These are phyloP conservation scores for Hexactinellida sp. DNA, from an alignment of 37 sponge, comb jelly and placozoan genomes.

Conservation along the genomic window DNA sequence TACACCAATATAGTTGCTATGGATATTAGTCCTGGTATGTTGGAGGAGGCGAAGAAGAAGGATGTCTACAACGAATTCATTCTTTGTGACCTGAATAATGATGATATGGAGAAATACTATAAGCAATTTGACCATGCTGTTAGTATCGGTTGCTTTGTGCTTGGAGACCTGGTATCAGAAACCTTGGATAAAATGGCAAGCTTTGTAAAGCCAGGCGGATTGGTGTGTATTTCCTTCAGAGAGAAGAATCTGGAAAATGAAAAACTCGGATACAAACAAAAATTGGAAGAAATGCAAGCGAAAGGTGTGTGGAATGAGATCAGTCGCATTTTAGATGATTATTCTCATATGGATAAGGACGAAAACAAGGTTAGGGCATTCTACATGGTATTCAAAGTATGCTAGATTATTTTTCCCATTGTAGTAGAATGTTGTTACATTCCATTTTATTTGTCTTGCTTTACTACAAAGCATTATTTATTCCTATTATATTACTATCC, in stretches of 20 bases:
- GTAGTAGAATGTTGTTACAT: not conserved
- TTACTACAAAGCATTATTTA: too few species aligned
- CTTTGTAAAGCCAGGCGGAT: not conserved
- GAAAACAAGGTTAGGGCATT: not conserved
- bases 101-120: not conserved
- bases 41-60: not conserved
- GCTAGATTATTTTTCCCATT: too few species aligned
- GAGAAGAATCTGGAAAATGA: not conserved
- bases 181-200: not conserved
- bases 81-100: not conserved
- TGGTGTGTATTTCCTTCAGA: not conserved
- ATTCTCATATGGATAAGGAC: not conserved
- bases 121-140: not conserved
- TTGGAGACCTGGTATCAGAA: not conserved
- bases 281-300: not conserved
- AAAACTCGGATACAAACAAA: not conserved
- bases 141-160: not conserved
- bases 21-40: not conserved
- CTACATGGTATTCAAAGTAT: not conserved
- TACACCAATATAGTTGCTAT: not conserved
- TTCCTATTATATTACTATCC: too few species aligned
- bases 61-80: not conserved
- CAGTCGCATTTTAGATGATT: not conserved
- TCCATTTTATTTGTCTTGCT: not conserved
- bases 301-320: not conserved